Evolutionary conservation across 2,888 invertebrate genomes (phyloP).

Genomic region (Phengaris alcon): DNA sequence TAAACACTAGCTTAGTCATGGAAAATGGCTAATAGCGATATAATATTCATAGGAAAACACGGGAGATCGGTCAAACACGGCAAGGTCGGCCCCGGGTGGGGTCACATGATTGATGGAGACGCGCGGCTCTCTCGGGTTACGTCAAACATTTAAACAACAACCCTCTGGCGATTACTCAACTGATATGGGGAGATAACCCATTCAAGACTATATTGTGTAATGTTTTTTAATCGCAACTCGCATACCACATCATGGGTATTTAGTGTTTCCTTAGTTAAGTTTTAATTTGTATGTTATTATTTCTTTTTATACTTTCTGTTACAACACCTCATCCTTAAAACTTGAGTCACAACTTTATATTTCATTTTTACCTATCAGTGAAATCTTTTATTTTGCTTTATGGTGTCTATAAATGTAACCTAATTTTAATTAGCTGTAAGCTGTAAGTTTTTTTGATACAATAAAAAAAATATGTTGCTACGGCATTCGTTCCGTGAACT

Average conservation of each 20-base stretch:
- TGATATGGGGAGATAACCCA: conserved; percentile 15
- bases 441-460: no score
- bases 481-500: not conserved
- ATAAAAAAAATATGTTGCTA: not conserved
- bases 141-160: conserved; percentile 24
- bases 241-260: no score
- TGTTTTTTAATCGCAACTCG: no score
- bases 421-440: no score
- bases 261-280: no score
- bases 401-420: no score
- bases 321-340: no score
- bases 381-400: no score
- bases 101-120: conserved; percentile 25
- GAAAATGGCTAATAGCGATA: not conserved
- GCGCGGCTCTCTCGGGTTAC: conserved; percentile 23
- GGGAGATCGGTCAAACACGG: conserved; percentile 13
- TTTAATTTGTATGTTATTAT: no score
- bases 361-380: no score
- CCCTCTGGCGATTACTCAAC: conserved; percentile 16
- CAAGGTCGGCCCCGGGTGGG: conserved; percentile 17
- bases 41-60: conserved; percentile 19
- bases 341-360: no score
- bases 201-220: not conserved
- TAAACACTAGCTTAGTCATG: not conserved
- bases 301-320: no score